Base-by-base conservation (phyloP, 2,113 vertebrate species). In the Ptilorrhoa leucosticta region DNA sequence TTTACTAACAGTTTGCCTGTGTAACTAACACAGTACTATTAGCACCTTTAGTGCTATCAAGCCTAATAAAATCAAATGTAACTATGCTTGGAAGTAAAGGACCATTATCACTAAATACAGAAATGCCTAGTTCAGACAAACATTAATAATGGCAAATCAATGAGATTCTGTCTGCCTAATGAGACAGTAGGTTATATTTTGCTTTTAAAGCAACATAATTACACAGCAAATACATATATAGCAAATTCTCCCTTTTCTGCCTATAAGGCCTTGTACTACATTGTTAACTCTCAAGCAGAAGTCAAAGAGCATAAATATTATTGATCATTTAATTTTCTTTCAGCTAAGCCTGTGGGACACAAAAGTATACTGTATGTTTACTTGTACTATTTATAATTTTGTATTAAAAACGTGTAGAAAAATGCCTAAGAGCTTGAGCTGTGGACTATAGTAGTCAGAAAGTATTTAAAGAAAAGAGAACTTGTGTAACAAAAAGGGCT, bases 1-100 rank as follows among this genome's bases (percentile, higher is more conserved):
- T 98, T 98, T 97, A 85, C 76, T 70, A 92, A n/a, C 90, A 97
- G 81, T 93, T 97, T 97, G 78, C 81, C 77, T 79, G 80, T 91
- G 92, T 90, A 85, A 56, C 86, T 93, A 94, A 94, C 91, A 92
- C 44, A 44, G 45, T 93, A 70, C 79, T 96, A 53, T 96, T 94
- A 96, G 83, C 96, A 92, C 83, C 44, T 93, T 93, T 92, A 86
- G 51, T 91, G 65, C 91, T 95, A 90, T 94, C 63, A 93, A 95
- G 84, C 50, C 87, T 94, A 85, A 94, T 82, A 72, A 94, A 96
- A 75, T 72, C 73, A 90, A 80, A 96, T 37, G 35, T 85, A 88
- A 72, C 80, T 83, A 63, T 91, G 47, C 61, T 73, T 95, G 66
- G 71, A 96, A 96, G 69, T 77, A 93, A 95, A 95, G 83, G 91